These are phyloP conservation scores for Pampusana beccarii DNA, from an alignment of 2,113 vertebrate species.

Conservation along the genomic window DNA sequence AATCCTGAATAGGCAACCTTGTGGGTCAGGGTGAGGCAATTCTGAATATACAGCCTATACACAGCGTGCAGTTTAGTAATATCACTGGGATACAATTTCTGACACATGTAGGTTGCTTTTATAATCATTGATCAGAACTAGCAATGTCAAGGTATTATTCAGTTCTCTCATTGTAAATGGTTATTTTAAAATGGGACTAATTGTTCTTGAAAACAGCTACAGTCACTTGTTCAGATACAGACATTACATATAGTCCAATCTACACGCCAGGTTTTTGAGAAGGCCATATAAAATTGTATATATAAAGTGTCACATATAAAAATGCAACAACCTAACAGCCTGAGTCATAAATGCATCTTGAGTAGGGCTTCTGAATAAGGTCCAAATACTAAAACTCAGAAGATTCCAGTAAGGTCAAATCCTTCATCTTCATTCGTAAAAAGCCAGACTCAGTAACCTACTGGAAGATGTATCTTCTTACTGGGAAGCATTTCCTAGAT, in stretches of 20 bases:
- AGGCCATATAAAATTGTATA: neutral
- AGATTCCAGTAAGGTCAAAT: neutral
- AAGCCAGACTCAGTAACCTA: neutral
- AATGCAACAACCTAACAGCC: neutral
- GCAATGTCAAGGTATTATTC: neutral
- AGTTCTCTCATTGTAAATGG: neutral
- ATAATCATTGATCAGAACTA: neutral
- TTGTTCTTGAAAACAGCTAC: neutral
- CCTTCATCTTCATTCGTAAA: neutral
- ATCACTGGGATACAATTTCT: neutral
- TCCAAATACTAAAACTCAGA: neutral
- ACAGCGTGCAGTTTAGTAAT: neutral
- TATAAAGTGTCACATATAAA: too few relatives aligned
- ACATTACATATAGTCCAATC: neutral
- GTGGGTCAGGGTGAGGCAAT: neutral
- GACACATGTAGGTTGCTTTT: neutral
- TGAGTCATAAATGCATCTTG: neutral
- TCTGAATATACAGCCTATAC: neutral
- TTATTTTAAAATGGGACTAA: neutral
- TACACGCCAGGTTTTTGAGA: neutral
- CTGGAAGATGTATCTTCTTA: neutral
- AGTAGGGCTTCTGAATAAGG: neutral
- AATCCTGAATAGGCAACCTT: neutral
- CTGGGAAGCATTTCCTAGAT: neutral
- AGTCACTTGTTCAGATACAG: neutral